A percentile compares a stretch with the other conserved stretches of the same genome.
phyloP scores from a whole-genome alignment of 2,113 vertebrate genomes.

The Paralichthys olivaceus region DNA sequence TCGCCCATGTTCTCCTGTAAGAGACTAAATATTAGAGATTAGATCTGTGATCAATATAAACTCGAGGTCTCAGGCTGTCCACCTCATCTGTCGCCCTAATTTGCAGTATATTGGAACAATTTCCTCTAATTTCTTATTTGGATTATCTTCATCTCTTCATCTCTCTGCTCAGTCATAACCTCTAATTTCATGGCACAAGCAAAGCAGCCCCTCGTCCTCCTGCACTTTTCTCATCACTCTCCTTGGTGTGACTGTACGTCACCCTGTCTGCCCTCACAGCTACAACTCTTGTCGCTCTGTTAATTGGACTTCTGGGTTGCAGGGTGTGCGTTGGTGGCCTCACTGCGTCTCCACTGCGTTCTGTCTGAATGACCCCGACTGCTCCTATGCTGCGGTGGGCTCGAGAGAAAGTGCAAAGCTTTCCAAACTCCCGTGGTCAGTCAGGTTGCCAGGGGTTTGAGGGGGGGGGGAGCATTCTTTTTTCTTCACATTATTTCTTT shows the following conservation, averaged over 20 bases:
- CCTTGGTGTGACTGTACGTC: neutral
- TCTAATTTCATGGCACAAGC: neutral
- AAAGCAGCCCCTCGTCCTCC: neutral
- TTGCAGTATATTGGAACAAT: slow-evolving; percentile 5
- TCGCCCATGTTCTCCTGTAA: neutral
- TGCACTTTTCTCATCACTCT: neutral
- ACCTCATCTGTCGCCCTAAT: neutral
- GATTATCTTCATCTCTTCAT: neutral
- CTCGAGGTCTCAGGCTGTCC: no score
- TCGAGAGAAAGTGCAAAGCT: slow-evolving; percentile 47
- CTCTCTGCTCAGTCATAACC: neutral
- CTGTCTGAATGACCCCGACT: slow-evolving; percentile 57
- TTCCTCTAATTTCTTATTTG: slow-evolving; percentile 2
- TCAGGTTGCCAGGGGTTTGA: slow-evolving; percentile 56
- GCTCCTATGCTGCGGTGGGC: slow-evolving; percentile 50
- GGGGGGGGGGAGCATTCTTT: slow-evolving; percentile 34
- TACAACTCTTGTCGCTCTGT: neutral
- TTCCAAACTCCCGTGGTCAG: slow-evolving; percentile 73
- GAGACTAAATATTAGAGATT: neutral
- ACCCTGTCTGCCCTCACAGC: neutral
- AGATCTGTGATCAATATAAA: no score
- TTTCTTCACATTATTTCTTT: slow-evolving; percentile 53
- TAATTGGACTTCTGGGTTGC: neutral
- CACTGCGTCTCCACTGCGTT: slow-evolving; percentile 17
- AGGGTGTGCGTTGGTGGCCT: slow-evolving; percentile 28